Evolutionary conservation across 2,797 vertebrate genomes (phyloP), one percentile per base, ranked within the genome.

Genomic region (Bradypodion ventrale): DNA sequence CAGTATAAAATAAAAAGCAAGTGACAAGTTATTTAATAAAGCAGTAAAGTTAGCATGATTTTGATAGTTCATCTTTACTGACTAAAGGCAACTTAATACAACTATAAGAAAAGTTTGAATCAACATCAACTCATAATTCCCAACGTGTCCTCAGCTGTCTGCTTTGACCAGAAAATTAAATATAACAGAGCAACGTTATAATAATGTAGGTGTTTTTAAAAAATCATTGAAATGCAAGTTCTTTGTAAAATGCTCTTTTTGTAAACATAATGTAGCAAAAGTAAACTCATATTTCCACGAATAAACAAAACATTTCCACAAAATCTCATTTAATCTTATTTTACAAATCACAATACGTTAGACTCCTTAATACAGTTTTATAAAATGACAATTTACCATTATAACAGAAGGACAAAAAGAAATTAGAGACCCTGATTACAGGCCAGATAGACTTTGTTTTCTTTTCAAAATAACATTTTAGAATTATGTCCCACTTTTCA

Each of bases 261-360:
- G 75, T 75, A 90, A 85, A 89, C 74, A n/a, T 90, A 93, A 89
- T 90, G 59, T 42, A 87, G 78, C 82, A 88, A 72, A 91, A 91
- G 42, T 77, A 80, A 89, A 90, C 79, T 88, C 40, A 90, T 70
- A 86, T 86, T 85, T 91, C 78, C 72, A 85, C 90, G 83, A 91
- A 93, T 89, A 66, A 94, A 81, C 89, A 92, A 91, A 95, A 70
- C 83, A 92, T 92, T 95, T 92, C 91, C 87, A 93, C 84, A 94
- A 94, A 93, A 94, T 89, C 86, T 93, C 78, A 83, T 90, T 94
- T 94, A 94, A 93, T 89, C 42, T 84, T 93, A 85, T 93, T 93
- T 93, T 95, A 92, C 90, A 94, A 94, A 94, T 66, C 87, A 92
- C 87, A 88, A 23, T 89, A 93, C 66, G 35, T 86, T 90, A 75